A percentile compares a stretch with the other conserved stretches of the same genome.
phyloP scores from a whole-genome alignment of 2,888 invertebrate species.

The Hecatera dysodea region DNA sequence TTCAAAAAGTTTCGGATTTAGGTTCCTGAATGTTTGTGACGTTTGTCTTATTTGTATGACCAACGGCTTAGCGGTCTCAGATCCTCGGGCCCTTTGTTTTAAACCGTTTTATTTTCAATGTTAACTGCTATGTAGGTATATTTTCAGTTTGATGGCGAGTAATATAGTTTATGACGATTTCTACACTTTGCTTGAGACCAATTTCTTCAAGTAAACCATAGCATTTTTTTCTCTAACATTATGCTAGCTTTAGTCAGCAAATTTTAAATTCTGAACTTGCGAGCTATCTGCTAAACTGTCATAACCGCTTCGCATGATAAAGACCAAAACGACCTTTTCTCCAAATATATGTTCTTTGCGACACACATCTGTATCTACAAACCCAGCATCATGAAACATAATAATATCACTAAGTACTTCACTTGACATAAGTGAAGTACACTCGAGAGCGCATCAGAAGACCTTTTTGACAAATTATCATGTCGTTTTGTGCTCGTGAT shows the following conservation, averaged over 20 bases:
- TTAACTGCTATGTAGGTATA: too few species aligned
- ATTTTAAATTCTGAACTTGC: background rate
- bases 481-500: conserved; percentile 53
- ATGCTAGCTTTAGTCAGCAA: too few species aligned
- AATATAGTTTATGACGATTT: background rate
- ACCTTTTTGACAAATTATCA: conserved; percentile 66
- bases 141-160: background rate
- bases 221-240: background rate
- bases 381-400: conserved; percentile 27
- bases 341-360: background rate
- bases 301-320: background rate
- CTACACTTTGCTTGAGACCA: background rate
- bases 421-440: conserved; percentile 46
- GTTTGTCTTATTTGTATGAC: conserved; percentile 13
- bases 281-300: background rate
- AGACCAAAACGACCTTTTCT: background rate
- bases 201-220: background rate
- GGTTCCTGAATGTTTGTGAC: conserved; percentile 23
- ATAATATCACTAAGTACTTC: conserved; percentile 50
- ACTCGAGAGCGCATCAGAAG: conserved; percentile 45
- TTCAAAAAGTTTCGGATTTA: background rate
- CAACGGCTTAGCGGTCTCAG: background rate
- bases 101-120: background rate
- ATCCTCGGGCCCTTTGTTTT: background rate
- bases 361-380: background rate